Evolutionary conservation across 2,888 invertebrate genomes (phyloP), one percentile per base, ranked within the genome.

Genomic region (Eugnorisma glareosa): DNA sequence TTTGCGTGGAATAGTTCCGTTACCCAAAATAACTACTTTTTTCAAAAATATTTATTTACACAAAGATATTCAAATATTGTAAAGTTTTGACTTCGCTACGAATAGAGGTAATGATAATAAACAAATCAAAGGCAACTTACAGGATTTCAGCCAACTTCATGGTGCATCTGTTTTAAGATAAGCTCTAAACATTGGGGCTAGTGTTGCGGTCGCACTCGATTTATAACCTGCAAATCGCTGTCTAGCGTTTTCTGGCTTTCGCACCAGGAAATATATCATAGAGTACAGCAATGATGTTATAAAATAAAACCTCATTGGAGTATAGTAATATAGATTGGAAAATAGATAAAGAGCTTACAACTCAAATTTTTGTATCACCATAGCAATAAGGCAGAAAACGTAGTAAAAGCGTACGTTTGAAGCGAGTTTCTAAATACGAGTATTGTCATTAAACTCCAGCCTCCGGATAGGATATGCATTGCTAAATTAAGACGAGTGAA

Each of bases 41-140:
- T 15, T 15, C 6, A 51, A 24, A 21, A 48, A 51, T 8, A 51
- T 51, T 51, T 7, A 43, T 4, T 51, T 24, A 51, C 51, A 8
- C 51, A 51, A 51, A 51, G 51, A 24, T 24, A 51, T 51, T 24
- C 8, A 51, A 24, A 24, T 24, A 10, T 24, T 51, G 51, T 51
- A 51, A 11, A 51, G 7, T 10, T 51, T 51, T 24, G 24, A 51
- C 24, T 51, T 24, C 10, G 24, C 51, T 51, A 51, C 51, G 51
- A 51, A 51, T 51, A 3, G 10, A 24, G 24, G 51, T 51, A 15
- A 24, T 10, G 3, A 51, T 10, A 28, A 59, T 57, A 4, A 57
- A 57, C 0, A 7, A 69, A 54, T n/a, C 28, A 51, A 72, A 68
- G 28, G 15, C 11, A 18, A 48, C 75, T 75, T 73, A 75, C 75